These are phyloP conservation scores for Bibio marci DNA, from an alignment of 2,888 invertebrate species.

Conservation along the genomic window DNA sequence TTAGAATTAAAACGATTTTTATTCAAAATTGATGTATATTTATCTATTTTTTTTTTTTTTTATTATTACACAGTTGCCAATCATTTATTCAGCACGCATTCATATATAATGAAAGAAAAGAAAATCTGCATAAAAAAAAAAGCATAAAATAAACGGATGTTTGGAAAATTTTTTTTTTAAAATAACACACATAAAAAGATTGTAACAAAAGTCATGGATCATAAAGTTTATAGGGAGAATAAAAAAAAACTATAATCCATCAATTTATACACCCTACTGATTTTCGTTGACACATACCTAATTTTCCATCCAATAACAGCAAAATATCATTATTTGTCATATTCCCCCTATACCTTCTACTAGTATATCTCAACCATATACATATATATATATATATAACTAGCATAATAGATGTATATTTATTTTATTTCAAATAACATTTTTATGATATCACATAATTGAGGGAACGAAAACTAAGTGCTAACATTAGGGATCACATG, in stretches of 20 bases:
- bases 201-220: conserved; percentile 22
- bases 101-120: too few species aligned
- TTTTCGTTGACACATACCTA: conserved; percentile 4
- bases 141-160: too few species aligned
- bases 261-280: conserved; percentile 3
- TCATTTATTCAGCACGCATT: too few species aligned
- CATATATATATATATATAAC: not conserved
- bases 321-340: conserved; percentile 4
- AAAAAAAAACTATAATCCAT: not conserved
- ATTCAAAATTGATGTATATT: too few species aligned
- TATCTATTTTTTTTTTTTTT: too few species aligned
- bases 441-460: conserved; percentile 1
- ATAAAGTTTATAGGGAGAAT: conserved; percentile 52
- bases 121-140: too few species aligned
- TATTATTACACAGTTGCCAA: too few species aligned
- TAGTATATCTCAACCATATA: not conserved
- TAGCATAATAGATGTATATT: too few species aligned
- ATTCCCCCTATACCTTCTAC: not conserved
- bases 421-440: too few species aligned
- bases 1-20: too few species aligned
- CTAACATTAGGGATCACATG: conserved; percentile 2
- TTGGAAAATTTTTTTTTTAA: too few species aligned
- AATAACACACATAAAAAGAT: too few species aligned
- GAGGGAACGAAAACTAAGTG: conserved; percentile 1
- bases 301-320: conserved; percentile 4